Conservation (phyloP, 2,888 invertebrate genomes). For the Ochropleura plecta region DNA sequence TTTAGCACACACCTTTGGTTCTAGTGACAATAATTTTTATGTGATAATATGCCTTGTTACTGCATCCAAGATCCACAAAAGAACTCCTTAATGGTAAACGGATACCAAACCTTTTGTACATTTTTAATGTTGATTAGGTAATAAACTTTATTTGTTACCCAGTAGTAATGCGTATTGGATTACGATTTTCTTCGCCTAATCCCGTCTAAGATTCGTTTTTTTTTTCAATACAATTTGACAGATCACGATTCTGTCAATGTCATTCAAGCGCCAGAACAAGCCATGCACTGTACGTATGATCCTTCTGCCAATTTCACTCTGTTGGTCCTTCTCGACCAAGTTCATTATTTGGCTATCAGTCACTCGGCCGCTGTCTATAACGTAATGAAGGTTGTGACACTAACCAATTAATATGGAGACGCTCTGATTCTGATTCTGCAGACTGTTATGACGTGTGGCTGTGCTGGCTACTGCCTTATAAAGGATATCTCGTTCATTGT, state of each 20-base stretch:
- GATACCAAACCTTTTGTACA: too few relatives aligned
- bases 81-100: too few relatives aligned
- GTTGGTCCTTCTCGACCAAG: slow-evolving; percentile 58
- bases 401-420: slow-evolving; percentile 69
- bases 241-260: background rate
- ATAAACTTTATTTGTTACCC: too few relatives aligned
- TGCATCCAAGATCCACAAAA: too few relatives aligned
- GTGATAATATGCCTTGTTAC: too few relatives aligned
- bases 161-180: too few relatives aligned
- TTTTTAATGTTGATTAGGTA: too few relatives aligned
- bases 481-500: background rate
- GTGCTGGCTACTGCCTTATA: background rate
- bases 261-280: background rate
- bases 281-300: background rate
- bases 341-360: slow-evolving; percentile 76
- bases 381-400: slow-evolving; percentile 68
- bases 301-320: slow-evolving; percentile 28
- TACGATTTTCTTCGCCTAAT: too few relatives aligned
- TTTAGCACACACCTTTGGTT: too few relatives aligned
- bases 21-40: too few relatives aligned
- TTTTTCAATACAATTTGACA: background rate
- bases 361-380: slow-evolving; percentile 69
- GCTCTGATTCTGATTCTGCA: slow-evolving; percentile 33
- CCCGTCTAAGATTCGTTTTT: too few relatives aligned
- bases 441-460: slow-evolving; percentile 34